phyloP scores from a whole-genome alignment of 2,888 invertebrate genomes.

The Anticlea derivata region DNA sequence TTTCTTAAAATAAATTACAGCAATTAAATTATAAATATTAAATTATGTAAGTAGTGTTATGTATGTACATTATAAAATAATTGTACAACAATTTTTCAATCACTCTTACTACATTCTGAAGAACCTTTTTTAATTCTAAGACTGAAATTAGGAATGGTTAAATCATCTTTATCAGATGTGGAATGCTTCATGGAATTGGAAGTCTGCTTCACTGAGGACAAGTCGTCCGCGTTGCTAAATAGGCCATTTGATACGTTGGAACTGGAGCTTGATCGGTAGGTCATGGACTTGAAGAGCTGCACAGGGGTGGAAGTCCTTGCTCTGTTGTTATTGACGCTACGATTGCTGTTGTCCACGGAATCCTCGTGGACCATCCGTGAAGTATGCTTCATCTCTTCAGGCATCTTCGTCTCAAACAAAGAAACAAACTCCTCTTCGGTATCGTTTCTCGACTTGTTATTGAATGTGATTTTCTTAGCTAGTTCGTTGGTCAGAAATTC shows the following conservation, averaged over 20 bases:
- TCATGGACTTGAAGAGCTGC: constrained; percentile 71
- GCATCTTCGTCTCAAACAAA: constrained; percentile 73
- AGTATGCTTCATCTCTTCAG: constrained; percentile 64
- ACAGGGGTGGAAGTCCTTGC: constrained; percentile 85
- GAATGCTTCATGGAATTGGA: constrained; percentile 73
- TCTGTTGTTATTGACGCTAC: constrained; percentile 55
- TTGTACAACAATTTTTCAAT: constrained; percentile 46
- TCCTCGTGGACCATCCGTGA: constrained; percentile 46
- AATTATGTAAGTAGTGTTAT: constrained; percentile 37
- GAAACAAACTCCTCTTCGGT: constrained; percentile 69
- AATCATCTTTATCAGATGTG: constrained; percentile 75
- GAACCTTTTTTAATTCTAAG: constrained; percentile 64
- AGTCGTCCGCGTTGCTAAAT: constrained; percentile 81
- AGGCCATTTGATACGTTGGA: constrained; percentile 75
- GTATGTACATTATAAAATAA: constrained; percentile 30
- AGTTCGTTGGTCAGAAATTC: constrained; percentile 74
- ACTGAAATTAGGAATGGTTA: constrained; percentile 77
- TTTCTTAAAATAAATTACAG: constrained; percentile 26
- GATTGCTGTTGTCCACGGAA: constrained; percentile 56
- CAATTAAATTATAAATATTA: constrained; percentile 34
- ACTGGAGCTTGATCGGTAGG: constrained; percentile 75
- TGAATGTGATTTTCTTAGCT: constrained; percentile 75
- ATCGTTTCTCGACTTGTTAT: constrained; percentile 59
- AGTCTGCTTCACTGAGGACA: constrained; percentile 81
- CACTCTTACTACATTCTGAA: constrained; percentile 70